These are phyloP conservation scores for Oncorhynchus clarkii DNA, from an alignment of 2,113 vertebrate species.

Conservation along the genomic window DNA sequence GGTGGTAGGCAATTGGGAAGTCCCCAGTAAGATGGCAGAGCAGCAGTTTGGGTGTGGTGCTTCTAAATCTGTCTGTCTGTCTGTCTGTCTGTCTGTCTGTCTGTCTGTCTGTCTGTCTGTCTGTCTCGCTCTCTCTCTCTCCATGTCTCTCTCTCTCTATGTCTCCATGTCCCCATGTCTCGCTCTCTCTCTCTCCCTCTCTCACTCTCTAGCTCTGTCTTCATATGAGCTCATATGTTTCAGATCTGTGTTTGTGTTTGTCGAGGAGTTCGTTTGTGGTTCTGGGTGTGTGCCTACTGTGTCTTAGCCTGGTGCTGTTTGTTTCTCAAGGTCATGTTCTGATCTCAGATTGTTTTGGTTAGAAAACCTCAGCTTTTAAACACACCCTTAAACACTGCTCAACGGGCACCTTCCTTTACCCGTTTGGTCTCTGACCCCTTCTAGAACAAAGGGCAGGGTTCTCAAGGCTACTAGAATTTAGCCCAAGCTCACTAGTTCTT, in stretches of 20 bases:
- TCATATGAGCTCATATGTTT: constrained; percentile 71
- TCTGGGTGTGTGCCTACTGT: constrained; percentile 66
- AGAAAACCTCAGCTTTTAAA: constrained; percentile 49
- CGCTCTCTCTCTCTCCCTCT: too few species aligned
- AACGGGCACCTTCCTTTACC: constrained; percentile 52
- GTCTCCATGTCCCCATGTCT: constrained; percentile 8
- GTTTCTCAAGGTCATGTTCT: constrained; percentile 68
- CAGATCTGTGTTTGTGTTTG: constrained; percentile 63
- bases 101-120: too few species aligned
- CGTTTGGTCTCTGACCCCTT: background rate
- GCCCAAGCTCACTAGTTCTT: background rate
- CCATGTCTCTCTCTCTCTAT: constrained; percentile 23
- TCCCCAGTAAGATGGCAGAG: constrained; percentile 55
- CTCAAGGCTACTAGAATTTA: background rate
- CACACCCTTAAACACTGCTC: constrained; percentile 63
- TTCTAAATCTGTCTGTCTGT: constrained; percentile 62
- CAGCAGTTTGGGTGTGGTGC: constrained; percentile 62
- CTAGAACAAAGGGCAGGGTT: background rate
- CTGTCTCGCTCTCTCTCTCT: too few species aligned
- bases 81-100: constrained; percentile 23
- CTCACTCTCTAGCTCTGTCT: too few species aligned
- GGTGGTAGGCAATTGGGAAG: constrained; percentile 29
- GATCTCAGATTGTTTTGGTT: constrained; percentile 62
- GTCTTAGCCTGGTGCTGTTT: constrained; percentile 18
- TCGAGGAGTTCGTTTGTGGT: constrained; percentile 73